Base-by-base conservation (phyloP, 2,888 invertebrate species). In the Byasa hedistus region DNA sequence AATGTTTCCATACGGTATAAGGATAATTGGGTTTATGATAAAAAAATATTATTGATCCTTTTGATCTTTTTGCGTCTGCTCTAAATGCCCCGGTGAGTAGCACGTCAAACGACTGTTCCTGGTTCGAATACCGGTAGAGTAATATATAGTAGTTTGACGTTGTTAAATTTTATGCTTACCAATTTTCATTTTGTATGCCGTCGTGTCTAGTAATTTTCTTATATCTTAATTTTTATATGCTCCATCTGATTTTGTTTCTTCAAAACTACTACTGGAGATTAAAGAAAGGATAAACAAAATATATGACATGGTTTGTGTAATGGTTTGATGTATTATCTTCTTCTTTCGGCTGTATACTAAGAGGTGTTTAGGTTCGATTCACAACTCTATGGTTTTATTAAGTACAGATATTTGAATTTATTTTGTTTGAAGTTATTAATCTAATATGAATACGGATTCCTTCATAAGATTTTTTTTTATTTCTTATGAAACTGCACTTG, bases 31-130 rank as follows among this genome's bases (percentile, higher is more conserved):
- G 39, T 64, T 36, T 51, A 27, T 57, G 17, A 19, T 44, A 44
- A 44, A 44, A 44, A 58, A 54, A 59, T 24, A 23, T 24, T n/a
- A 24, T 24, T 44, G n/a, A 32, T 22, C n/a, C 27, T 56, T 61
- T 61, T 60, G 32, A 27, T 56, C 61, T 36, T 65, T 65, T 65
- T 65, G 44, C 22, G 65, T 44, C 57, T 61, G 66, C 27, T 61
- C 61, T n/a, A 57, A 32, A 58, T 54, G 58, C 44, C 66, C 61
- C 54, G 66, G 57, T 54, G 61, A 57, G 61, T 52, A 19, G 52
- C 54, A 44, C 62, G 58, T 66, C 66, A 62, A 39, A 23, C 57
- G 39, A 27, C 21, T 66, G 61, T 66, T 66, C 57, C 65, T 66
- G 57, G 57, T 66, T 66, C 61, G 61, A 24, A 61, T 61, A 57